phyloP scores from a whole-genome alignment of 2,888 invertebrate species.

The Serrognathus titanus region DNA sequence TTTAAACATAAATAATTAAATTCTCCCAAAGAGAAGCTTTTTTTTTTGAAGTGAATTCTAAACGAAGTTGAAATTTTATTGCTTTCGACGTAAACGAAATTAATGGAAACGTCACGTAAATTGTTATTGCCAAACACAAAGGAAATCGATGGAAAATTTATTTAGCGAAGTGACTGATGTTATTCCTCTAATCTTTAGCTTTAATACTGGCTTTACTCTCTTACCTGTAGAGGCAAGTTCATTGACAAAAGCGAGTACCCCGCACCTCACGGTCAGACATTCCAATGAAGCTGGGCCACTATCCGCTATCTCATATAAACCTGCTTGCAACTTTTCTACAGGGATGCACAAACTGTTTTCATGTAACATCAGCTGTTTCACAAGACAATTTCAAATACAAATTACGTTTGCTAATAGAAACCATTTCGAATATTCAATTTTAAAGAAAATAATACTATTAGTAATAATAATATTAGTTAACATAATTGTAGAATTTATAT shows the following conservation, averaged over 20 bases:
- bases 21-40: too few species aligned
- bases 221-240: slow-evolving; percentile 29
- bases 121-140: too few species aligned
- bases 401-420: not conserved
- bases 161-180: slow-evolving; percentile 17
- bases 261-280: slow-evolving; percentile 32
- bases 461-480: too few species aligned
- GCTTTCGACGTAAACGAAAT: too few species aligned
- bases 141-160: not conserved
- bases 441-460: too few species aligned
- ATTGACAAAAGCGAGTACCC: slow-evolving; percentile 33
- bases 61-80: too few species aligned
- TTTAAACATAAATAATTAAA: too few species aligned
- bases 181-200: slow-evolving; percentile 21
- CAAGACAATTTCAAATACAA: not conserved
- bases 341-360: slow-evolving; percentile 16
- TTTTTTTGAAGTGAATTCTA: too few species aligned
- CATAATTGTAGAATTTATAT: too few species aligned
- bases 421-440: too few species aligned
- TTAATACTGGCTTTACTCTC: slow-evolving; percentile 22
- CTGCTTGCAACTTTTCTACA: slow-evolving; percentile 21
- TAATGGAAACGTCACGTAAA: too few species aligned
- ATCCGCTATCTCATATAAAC: slow-evolving; percentile 27
- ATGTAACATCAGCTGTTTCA: slow-evolving; percentile 20
- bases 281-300: slow-evolving; percentile 29